Conservation (phyloP, 2,113 vertebrate species). For the Syngnathus scovelli region DNA sequence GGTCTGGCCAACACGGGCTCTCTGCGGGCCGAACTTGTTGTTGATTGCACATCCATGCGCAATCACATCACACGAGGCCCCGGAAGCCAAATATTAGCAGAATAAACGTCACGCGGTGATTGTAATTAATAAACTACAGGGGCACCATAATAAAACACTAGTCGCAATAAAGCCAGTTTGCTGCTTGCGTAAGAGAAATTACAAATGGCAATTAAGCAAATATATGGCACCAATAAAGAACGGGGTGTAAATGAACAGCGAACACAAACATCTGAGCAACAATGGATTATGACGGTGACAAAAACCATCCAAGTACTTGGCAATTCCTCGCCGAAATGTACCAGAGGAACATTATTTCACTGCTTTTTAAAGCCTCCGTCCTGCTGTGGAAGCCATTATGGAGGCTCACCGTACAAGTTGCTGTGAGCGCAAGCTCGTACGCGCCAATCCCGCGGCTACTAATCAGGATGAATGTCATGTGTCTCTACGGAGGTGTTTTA, state of each 20-base stretch:
- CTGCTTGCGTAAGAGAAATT: neutral
- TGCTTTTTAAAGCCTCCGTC: slow-evolving; percentile 35
- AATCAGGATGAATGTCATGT: slow-evolving; percentile 15
- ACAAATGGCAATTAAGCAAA: slow-evolving; percentile 8
- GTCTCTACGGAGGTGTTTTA: slow-evolving; percentile 1
- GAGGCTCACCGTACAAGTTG: slow-evolving; percentile 30
- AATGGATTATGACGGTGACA: neutral
- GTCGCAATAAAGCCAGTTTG: slow-evolving; percentile 1
- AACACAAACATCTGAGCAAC: slow-evolving; percentile 13
- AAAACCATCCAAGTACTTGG: slow-evolving; percentile 15
- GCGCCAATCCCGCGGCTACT: slow-evolving; percentile 8
- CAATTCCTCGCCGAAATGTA: slow-evolving; percentile 34
- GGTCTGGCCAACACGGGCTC: slow-evolving; percentile 34
- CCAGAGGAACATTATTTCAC: slow-evolving; percentile 34
- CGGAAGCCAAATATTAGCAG: slow-evolving; percentile 7
- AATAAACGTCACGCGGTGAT: slow-evolving; percentile 3
- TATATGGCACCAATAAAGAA: slow-evolving; percentile 3
- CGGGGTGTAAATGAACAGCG: neutral
- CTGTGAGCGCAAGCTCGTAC: slow-evolving; percentile 20
- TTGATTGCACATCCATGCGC: slow-evolving; percentile 3
- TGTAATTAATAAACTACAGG: slow-evolving; percentile 7
- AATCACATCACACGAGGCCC: neutral
- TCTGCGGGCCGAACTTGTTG: slow-evolving; percentile 21
- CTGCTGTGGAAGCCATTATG: slow-evolving; percentile 42
- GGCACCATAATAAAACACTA: slow-evolving; percentile 4